Evolutionary conservation across 2,888 invertebrate genomes (phyloP), one percentile per base, ranked within the genome.

Genomic region (Lepidonotus clava): DNA sequence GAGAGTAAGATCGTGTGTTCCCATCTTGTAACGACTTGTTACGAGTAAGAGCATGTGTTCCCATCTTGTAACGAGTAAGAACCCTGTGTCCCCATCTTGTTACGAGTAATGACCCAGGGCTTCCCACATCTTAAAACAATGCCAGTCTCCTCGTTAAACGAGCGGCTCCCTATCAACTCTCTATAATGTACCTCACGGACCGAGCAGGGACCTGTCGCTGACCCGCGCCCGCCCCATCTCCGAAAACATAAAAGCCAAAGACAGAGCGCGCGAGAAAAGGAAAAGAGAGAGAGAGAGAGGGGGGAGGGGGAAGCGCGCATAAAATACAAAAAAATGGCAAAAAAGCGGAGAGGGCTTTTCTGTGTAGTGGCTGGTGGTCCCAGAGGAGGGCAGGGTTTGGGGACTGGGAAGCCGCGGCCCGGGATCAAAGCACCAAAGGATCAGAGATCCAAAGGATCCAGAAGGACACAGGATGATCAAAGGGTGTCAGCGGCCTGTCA

Each of bases 381-480:
- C 24, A 18, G n/a, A 18, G 24, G 61, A 61, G 61, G 61, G 24
- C 61, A 11, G 28, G 61, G 61, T 61, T 34, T 34, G 71, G 71
- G 14, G 36, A 34, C 14, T 11, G 71, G 38, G 38, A 71, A 34
- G 36, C 71, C 36, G 36, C 36, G 71, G 21, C 71, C 71, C 21
- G 21, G 24, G 71, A 71, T 71, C 71, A 71, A 71, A 71, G 71
- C 71, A 71, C 71, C 71, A 71, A 71, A 71, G 71, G 71, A 71
- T 71, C 71, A 71, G 71, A 71, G 71, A 71, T 71, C 71, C 71
- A 71, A 71, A 38, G 71, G 36, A 34, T 34, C 71, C 71, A 34
- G 71, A 71, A 71, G 71, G 71, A 71, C 71, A 71, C 71, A 38
- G 71, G 34, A 71, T 71, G 71, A 71, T 71, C 71, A 71, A 71